Evolutionary conservation across 2,888 invertebrate species (phyloP).

Genomic region (Therioaphis trifolii): DNA sequence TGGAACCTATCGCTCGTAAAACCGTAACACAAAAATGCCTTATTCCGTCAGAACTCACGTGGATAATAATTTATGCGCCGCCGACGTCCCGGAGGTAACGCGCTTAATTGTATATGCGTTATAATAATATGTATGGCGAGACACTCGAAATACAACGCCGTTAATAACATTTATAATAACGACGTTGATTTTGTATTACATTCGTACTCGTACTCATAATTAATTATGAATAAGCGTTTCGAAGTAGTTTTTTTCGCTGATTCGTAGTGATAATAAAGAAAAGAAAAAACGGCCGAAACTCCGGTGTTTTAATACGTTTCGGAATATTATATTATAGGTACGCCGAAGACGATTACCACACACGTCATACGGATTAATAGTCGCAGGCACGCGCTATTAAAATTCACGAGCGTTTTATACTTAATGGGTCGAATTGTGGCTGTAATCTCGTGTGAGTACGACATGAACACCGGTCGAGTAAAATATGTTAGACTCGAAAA

Average conservation of each 20-base stretch:
- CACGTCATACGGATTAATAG: no score
- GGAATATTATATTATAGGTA: no score
- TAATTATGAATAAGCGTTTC: neutral
- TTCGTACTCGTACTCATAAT: no score
- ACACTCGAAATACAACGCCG: neutral
- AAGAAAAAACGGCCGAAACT: neutral
- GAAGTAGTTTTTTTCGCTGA: neutral
- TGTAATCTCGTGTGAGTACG: neutral
- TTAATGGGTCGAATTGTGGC: conserved; percentile 19
- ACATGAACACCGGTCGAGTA: neutral
- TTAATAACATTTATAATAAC: neutral
- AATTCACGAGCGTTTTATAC: neutral
- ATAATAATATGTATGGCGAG: no score
- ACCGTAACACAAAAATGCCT: no score
- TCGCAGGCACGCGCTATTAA: neutral
- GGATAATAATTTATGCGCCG: conserved; percentile 12
- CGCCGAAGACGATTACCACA: neutral
- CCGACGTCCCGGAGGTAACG: neutral
- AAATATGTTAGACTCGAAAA: no score
- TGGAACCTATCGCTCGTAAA: no score
- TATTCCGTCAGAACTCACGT: no score
- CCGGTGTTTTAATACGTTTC: no score
- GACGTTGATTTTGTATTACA: no score
- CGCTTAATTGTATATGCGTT: no score
- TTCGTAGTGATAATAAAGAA: neutral